Base-by-base conservation (phyloP, 2,797 vertebrate species). In the Iguana delicatissima region DNA sequence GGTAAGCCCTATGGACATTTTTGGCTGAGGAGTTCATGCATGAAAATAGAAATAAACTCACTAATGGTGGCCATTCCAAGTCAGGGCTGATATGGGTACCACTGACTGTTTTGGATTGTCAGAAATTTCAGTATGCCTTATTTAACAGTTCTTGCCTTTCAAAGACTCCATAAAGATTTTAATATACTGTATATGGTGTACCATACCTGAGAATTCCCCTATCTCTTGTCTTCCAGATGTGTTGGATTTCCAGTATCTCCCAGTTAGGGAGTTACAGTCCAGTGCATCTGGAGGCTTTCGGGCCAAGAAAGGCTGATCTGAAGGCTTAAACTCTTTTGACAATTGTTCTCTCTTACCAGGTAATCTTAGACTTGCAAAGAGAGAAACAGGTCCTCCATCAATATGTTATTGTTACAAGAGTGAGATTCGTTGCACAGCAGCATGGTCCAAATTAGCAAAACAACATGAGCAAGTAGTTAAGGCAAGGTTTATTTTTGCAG, bases 1-100 rank as follows among this genome's bases (percentile, higher is more conserved):
- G 90, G 86, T 94, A 94, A 79, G 88, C 35, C 76, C 87, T 55
- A 42, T 86, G 89, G 93, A 91, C 94, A 95, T 95, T 86, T 86
- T 91, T 57, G 88, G 72, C 29, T n/a, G 59, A 88, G 26, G 93
- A 1, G 2, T 81, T 85, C 91, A 72, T 72, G 35, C 82, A 92
- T 46, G 42, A 62, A 76, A 87, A 89, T 92, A 94, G 89, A 95
- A 95, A 96, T 93, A 96, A 89, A 62, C 0, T 0, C 10, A 38
- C 7, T 0, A 57, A 32, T 16, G 16, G 46, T 55, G n/a, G 57
- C 32, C 59, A 84, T 18, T 93, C 46, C 89, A 85, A 57, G 86
- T 90, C 87, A 92, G 64, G 57, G 88, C 74, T 81, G 22, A 87
- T 85, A 92, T 80, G 46, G 73, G 86, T 74, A 91, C 38, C 16